Evolutionary conservation across 2,888 invertebrate genomes (phyloP).

Genomic region (Harpagoxenus sublaevis): DNA sequence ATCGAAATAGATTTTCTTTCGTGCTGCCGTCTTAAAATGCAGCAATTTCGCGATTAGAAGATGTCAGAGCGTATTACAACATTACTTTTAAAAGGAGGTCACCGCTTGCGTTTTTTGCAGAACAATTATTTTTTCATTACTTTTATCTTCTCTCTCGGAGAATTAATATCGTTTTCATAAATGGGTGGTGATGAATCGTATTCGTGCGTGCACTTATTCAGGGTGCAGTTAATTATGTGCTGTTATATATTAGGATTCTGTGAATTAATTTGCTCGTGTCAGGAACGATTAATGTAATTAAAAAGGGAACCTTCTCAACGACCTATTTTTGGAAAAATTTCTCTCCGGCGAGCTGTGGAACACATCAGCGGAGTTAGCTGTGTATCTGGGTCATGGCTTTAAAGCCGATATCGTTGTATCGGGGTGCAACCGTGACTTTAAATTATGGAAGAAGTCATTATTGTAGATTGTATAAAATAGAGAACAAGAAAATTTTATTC

Average conservation of each 20-base stretch:
- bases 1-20: slow-evolving; percentile 3
- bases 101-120: slow-evolving; percentile 19
- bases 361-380: slow-evolving; percentile 27
- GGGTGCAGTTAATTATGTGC: slow-evolving; percentile 17
- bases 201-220: slow-evolving; percentile 12
- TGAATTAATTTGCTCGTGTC: slow-evolving; percentile 49
- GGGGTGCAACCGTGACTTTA: slow-evolving; percentile 2
- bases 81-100: slow-evolving; percentile 49
- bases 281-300: slow-evolving; percentile 41
- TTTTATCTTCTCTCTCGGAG: background rate
- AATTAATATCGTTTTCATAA: slow-evolving; percentile 23
- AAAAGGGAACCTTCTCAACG: slow-evolving; percentile 13
- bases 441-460: slow-evolving; percentile 30
- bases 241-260: background rate
- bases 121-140: slow-evolving; percentile 25
- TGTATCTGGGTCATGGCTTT: slow-evolving; percentile 54
- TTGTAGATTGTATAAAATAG: slow-evolving; percentile 35
- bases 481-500: slow-evolving; percentile 15
- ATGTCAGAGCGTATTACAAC: background rate
- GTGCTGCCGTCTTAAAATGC: background rate
- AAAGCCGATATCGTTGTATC: slow-evolving; percentile 46
- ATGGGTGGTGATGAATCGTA: slow-evolving; percentile 29
- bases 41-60: slow-evolving; percentile 1
- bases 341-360: slow-evolving; percentile 4
- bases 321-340: slow-evolving; percentile 46